Percentiles rank a stretch among this genome's conserved stretches.
Evolutionary conservation across 1,140 invertebrate species (phyloP).

Genomic region (Hycleus phaleratus): DNA sequence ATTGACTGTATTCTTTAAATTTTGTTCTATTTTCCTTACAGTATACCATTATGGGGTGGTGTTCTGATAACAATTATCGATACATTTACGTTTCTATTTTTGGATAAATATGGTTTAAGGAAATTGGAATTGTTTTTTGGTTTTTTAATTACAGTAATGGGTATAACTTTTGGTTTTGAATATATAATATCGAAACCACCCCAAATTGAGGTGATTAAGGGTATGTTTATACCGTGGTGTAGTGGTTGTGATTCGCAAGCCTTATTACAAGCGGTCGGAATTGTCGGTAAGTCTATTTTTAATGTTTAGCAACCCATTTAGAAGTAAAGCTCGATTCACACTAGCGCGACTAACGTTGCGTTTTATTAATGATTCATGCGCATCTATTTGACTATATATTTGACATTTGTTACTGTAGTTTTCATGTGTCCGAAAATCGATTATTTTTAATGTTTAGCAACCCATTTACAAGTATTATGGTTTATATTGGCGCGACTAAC

Average conservation of each 20-base stretch:
- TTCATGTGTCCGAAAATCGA: no score
- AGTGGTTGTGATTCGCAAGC: slow-evolving; percentile 59
- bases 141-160: slow-evolving; percentile 80
- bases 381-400: no score
- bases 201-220: slow-evolving; percentile 64
- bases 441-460: no score
- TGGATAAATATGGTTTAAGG: slow-evolving; percentile 86
- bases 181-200: slow-evolving; percentile 70
- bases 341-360: background rate
- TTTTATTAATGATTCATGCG: background rate
- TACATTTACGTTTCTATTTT: slow-evolving; percentile 85
- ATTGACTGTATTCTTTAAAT: no score
- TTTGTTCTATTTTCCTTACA: slow-evolving; percentile 42
- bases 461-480: no score
- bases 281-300: slow-evolving; percentile 54
- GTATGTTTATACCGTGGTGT: slow-evolving; percentile 82
- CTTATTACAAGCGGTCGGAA: slow-evolving; percentile 76
- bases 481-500: no score
- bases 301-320: background rate
- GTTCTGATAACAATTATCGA: slow-evolving; percentile 85
- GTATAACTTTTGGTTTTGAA: slow-evolving; percentile 84
- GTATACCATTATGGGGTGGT: slow-evolving; percentile 79
- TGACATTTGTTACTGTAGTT: no score
- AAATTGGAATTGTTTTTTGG: slow-evolving; percentile 87
- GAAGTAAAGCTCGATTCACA: background rate